These are phyloP conservation scores for Gambelia wislizenii DNA, from an alignment of 2,797 vertebrate species.

Conservation along the genomic window DNA sequence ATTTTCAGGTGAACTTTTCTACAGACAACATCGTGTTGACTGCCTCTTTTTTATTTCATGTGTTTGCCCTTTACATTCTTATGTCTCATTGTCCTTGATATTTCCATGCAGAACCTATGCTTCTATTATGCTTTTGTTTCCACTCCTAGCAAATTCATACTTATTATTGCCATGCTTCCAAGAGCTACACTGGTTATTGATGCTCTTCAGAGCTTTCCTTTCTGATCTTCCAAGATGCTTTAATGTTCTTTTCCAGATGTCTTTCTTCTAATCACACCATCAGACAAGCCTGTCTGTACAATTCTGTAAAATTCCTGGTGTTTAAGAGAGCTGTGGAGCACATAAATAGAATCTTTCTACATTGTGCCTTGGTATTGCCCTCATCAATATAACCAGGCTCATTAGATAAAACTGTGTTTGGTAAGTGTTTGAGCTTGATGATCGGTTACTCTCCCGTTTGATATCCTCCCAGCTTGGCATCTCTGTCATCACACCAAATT, in stretches of 20 bases:
- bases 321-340: neutral
- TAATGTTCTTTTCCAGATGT: neutral
- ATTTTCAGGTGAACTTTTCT: neutral
- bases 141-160: neutral
- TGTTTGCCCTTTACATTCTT: neutral
- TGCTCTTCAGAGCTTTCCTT: neutral
- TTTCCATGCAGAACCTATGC: neutral
- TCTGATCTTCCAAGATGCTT: neutral
- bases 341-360: neutral
- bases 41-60: neutral
- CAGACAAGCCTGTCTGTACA: neutral
- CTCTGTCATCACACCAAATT: too few species aligned
- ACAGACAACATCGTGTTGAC: neutral
- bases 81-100: neutral
- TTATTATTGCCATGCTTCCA: neutral
- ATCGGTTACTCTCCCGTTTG: neutral
- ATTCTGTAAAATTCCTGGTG: neutral
- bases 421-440: neutral
- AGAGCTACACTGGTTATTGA: neutral
- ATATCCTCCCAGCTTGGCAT: neutral
- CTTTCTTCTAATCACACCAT: neutral
- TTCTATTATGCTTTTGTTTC: neutral
- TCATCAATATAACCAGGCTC: neutral
- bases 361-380: neutral
- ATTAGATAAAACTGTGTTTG: neutral